These are phyloP conservation scores for Neopelma chrysocephalum DNA, from an alignment of 2,797 vertebrate genomes.

Conservation along the genomic window DNA sequence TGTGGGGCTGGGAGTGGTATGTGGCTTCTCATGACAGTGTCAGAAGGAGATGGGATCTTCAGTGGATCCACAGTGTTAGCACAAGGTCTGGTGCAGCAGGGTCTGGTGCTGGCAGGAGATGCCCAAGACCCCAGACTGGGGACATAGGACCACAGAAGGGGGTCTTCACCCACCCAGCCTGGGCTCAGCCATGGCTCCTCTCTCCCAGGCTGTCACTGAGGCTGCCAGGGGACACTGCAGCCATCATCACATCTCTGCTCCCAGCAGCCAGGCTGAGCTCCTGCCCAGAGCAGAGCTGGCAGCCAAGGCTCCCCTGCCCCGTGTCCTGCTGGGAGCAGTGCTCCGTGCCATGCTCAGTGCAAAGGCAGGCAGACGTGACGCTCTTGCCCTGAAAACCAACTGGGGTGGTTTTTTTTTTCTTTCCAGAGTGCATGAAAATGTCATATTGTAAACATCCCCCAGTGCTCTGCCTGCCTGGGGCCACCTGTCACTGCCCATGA, in stretches of 20 bases:
- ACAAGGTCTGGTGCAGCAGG: neutral
- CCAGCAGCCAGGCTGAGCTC: neutral
- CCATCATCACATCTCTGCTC: accelerated
- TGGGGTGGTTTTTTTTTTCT: neutral
- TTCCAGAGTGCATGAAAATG: neutral
- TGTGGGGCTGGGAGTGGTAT: accelerated
- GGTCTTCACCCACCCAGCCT: neutral
- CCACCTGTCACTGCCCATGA: neutral
- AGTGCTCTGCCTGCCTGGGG: neutral
- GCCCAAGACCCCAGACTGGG: accelerated
- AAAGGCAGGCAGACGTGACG: neutral
- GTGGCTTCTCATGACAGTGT: neutral
- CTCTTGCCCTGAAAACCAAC: neutral
- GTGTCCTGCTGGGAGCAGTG: neutral
- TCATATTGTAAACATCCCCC: conserved; percentile 6
- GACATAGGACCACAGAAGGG: no score
- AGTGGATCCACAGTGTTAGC: neutral
- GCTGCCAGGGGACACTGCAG: neutral
- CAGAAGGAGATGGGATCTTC: neutral
- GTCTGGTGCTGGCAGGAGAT: neutral
- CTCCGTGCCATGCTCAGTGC: neutral
- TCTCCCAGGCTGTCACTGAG: neutral
- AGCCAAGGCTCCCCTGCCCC: neutral
- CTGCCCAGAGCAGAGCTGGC: accelerated
- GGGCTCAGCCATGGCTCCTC: accelerated